phyloP scores from a whole-genome alignment of 2,797 vertebrate species.

The Anniella stebbinsi region DNA sequence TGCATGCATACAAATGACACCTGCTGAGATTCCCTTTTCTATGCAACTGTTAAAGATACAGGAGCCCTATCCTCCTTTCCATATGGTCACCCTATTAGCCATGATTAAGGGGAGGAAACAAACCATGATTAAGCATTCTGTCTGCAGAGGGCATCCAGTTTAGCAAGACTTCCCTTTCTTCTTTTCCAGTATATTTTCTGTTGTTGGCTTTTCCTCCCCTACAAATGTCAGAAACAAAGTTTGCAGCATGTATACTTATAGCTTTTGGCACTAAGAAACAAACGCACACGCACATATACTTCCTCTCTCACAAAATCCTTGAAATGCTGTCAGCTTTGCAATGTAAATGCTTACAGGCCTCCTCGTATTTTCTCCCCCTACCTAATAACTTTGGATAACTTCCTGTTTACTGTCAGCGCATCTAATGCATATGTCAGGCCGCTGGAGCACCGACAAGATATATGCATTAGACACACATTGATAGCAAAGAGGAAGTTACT shows the following conservation, averaged over 20 bases:
- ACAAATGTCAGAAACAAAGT: constrained; percentile 51
- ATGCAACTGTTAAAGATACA: too few species aligned
- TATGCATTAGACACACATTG: constrained; percentile 68
- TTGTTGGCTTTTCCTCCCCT: neutral
- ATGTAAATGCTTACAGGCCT: constrained; percentile 34
- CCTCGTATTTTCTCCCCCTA: constrained; percentile 37
- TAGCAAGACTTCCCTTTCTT: neutral
- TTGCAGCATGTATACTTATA: constrained; percentile 51
- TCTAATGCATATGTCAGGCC: constrained; percentile 59
- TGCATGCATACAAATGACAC: too few species aligned
- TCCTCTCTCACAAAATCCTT: constrained; percentile 21
- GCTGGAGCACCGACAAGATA: constrained; percentile 52
- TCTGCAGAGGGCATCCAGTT: neutral
- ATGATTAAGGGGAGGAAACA: neutral
- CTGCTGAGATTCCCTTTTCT: too few species aligned
- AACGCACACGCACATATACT: neutral
- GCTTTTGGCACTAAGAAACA: constrained; percentile 37
- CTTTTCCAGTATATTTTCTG: neutral
- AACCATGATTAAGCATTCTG: neutral
- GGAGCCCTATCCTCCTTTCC: too few species aligned
- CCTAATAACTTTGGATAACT: constrained; percentile 62
- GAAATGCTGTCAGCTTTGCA: constrained; percentile 50
- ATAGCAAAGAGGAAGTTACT: constrained; percentile 67
- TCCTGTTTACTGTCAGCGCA: constrained; percentile 67
- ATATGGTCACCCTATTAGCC: too few species aligned